Evolutionary conservation across 1,140 invertebrate species (phyloP).

Genomic region (Orchesella cincta): DNA sequence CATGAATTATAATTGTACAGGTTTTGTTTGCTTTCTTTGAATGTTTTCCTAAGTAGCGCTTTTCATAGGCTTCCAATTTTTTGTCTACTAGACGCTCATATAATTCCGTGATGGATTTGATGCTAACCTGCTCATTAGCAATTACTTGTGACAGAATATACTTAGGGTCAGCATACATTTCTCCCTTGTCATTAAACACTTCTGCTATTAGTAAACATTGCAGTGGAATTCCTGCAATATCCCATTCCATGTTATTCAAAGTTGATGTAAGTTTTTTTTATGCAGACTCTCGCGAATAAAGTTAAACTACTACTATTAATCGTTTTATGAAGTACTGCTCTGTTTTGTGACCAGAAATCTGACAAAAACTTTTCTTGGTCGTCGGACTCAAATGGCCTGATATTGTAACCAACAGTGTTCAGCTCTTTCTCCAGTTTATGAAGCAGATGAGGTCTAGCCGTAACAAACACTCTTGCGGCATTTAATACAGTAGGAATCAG

Average conservation of each 20-base stretch:
- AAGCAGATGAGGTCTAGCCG: neutral
- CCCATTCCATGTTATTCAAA: neutral
- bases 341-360: neutral
- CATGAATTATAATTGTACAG: neutral
- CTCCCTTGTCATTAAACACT: neutral
- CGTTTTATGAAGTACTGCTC: neutral
- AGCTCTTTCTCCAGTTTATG: neutral
- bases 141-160: neutral
- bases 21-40: neutral
- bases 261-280: neutral
- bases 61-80: neutral
- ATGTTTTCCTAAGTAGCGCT: neutral
- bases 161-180: neutral
- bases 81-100: neutral
- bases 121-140: neutral
- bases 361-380: neutral
- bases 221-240: neutral
- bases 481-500: neutral
- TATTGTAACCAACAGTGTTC: neutral
- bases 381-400: neutral
- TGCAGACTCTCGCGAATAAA: neutral
- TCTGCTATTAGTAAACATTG: neutral
- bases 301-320: neutral
- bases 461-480: neutral
- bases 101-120: neutral